phyloP scores from a whole-genome alignment of 2,113 vertebrate species.

The Chlorodrepanis virens region DNA sequence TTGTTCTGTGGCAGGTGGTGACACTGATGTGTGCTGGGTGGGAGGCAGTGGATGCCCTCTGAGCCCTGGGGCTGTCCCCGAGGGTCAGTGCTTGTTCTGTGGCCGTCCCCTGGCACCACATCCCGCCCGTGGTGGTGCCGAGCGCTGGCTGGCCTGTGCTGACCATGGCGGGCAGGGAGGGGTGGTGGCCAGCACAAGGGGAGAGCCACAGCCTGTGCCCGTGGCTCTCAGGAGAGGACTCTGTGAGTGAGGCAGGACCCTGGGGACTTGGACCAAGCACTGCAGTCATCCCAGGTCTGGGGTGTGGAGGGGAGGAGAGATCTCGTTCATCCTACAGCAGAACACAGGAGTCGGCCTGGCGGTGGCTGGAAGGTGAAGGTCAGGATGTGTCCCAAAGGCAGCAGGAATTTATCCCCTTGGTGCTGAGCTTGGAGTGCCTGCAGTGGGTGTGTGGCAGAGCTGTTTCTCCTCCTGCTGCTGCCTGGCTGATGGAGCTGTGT shows the following conservation, averaged over 20 bases:
- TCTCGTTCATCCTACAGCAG: not conserved
- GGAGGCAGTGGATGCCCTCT: fast-evolving
- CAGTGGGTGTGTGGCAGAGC: not conserved
- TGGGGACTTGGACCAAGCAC: fast-evolving
- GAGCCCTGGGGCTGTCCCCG: fast-evolving
- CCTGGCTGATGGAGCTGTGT: not conserved
- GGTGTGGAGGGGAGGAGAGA: not conserved
- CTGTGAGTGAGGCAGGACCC: fast-evolving
- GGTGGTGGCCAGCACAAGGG: not conserved
- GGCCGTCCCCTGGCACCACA: fast-evolving
- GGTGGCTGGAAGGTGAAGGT: not conserved
- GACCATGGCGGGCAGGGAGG: fast-evolving
- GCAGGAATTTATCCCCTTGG: not conserved
- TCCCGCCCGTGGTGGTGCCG: fast-evolving
- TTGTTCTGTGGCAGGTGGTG: fast-evolving
- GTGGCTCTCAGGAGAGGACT: not conserved
- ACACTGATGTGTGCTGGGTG: fast-evolving
- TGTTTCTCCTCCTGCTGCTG: not conserved
- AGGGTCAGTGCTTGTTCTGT: fast-evolving
- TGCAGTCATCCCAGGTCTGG: fast-evolving
- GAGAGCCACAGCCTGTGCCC: not conserved
- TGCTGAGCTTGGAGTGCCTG: not conserved
- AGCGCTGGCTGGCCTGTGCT: fast-evolving
- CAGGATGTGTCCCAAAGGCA: not conserved
- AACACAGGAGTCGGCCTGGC: fast-evolving